Base-by-base conservation (phyloP, 2,888 invertebrate species). In the Archips crataeganus region DNA sequence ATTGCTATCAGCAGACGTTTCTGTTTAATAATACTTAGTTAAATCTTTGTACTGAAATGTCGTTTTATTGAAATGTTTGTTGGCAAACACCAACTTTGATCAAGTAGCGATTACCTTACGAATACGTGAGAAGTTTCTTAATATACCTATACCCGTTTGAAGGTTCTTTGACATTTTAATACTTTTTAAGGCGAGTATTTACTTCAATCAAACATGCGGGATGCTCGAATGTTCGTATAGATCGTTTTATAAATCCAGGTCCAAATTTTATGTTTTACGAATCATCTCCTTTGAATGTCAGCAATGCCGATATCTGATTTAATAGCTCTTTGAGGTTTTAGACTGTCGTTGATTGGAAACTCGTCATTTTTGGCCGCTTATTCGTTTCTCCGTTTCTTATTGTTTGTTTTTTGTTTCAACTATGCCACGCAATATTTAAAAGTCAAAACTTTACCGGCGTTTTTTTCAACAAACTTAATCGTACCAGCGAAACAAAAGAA, bases 111-210 rank as follows among this genome's bases (percentile, higher is more conserved):
- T 15, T n/a, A 54, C 13, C 62, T 62, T 66, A 49, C 54, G 36
- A 70, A 54, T n/a, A 72, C 67, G 72, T 72, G 57, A 67, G 72
- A 72, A 72, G 67, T 72, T 67, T 72, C 45, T 57, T 62, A 72
- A 72, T 72, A 67, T 39, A 45, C 23, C 23, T 23, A 23, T 45
- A 47, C 36, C 45, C 60, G n/a, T 61, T 39, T 8, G n/a, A 36
- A 47, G 42, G 57, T 36, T 13, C 47, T 67, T 72, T 49, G 54
- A 72, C 13, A 57, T 67, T 67, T 67, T n/a, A 47, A 67, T 72
- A 67, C 62, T 62, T 62, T 65, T 60, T 59, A 47, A 32, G 15
- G n/a, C n/a, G 13, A 8, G 39, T 60, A 60, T 60, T 57, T 32
- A 39, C 36, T 60, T 60, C 36, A 36, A 39, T n/a, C n/a, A 39